Base-by-base conservation (phyloP, 2,888 invertebrate species). In the Cephalotes varians region DNA sequence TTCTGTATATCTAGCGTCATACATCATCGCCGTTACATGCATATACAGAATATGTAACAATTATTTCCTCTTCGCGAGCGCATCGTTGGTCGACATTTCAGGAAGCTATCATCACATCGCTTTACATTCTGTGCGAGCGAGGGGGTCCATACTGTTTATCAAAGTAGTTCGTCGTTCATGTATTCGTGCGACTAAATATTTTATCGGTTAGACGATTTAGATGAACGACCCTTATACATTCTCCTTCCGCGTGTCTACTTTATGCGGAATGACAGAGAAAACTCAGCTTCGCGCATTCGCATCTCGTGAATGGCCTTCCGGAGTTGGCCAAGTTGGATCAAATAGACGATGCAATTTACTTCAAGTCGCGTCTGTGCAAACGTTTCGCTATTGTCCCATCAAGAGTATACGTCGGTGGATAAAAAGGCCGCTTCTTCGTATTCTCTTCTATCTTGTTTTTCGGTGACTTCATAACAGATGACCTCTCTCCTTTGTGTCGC, bases 281-380 rank as follows among this genome's bases (percentile, higher is more conserved):
- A 47, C 54, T 79, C 40, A 40, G n/a, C 21, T 37, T 40, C 21
- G 44, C 34, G 21, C 77, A 67, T 34, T 62, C 74, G 74, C 37
- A 28, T 77, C 18, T 18, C 34, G 4, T n/a, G 56, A 79, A 69
- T 56, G 10, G 44, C 34, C n/a, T 34, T 5, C 12, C 25, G 28
- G 31, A 67, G 77, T 65, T 40, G 44, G 10, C 34, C 44, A 71
- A 69, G 58, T 79, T 34, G 71, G 34, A 79, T 71, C 56, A 71
- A 79, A 69, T 47, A 65, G 65, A 76, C 51, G 56, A 79, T n/a
- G 77, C 77, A 58, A 79, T 79, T 79, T 79, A 79, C 71, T 69
- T 79, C 56, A 18, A 79, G 56, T 34, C 21, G 44, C 54, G 40
- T 40, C 56, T 56, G 12, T 37, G 34, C 54, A 79, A 69, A 79